These are phyloP conservation scores for Aplochiton taeniatus DNA, from an alignment of 2,797 vertebrate species.

Conservation along the genomic window DNA sequence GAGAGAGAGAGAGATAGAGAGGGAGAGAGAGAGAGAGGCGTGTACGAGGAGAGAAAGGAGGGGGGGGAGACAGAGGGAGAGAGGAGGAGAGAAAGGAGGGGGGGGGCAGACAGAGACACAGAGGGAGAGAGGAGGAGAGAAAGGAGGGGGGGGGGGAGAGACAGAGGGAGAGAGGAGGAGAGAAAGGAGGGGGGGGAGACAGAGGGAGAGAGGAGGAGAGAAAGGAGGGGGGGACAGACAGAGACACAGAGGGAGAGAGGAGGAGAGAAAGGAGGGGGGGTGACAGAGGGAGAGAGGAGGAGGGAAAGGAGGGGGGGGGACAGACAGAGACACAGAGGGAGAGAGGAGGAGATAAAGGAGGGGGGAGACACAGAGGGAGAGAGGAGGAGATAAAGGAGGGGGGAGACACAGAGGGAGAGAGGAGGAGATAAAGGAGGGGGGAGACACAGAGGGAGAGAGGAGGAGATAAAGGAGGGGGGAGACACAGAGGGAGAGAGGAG, in stretches of 20 bases:
- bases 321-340: constrained; percentile 24
- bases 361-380: constrained; percentile 20
- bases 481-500: too few species aligned
- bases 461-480: too few species aligned
- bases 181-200: constrained; percentile 14
- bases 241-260: background rate
- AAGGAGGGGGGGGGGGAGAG: too few species aligned
- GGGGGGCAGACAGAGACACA: too few species aligned
- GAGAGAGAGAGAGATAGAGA: too few species aligned
- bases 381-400: background rate
- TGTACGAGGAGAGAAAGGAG: background rate
- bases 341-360: constrained; percentile 27
- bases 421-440: too few species aligned
- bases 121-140: constrained; percentile 8
- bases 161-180: constrained; percentile 7
- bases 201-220: background rate
- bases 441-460: too few species aligned
- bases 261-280: constrained; percentile 31
- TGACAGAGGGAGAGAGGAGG: constrained; percentile 15
- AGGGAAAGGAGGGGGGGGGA: constrained; percentile 26
- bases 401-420: too few species aligned
- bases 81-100: background rate
- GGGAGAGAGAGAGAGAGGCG: constrained; percentile 38
- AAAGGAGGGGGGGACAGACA: background rate
- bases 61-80: background rate